A percentile compares a stretch with the other conserved stretches of the same genome.
Evolutionary conservation across 2,888 invertebrate genomes (phyloP).

Genomic region (Oithona nana): DNA sequence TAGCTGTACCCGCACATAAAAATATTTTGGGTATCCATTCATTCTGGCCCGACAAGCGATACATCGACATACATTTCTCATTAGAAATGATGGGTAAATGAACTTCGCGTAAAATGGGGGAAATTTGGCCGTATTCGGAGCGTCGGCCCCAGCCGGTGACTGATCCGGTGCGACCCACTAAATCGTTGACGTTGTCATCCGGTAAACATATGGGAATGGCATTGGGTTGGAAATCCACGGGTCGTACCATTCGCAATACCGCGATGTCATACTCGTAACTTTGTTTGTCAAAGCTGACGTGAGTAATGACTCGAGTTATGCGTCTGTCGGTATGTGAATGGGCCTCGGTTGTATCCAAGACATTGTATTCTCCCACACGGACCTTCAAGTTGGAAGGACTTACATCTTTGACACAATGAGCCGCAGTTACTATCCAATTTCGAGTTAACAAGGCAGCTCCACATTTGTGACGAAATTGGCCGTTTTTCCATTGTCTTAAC

Average conservation of each 20-base stretch:
- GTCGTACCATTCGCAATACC: not conserved
- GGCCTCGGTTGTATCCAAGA: constrained; percentile 13
- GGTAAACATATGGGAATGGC: constrained; percentile 18
- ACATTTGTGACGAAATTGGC: constrained; percentile 18
- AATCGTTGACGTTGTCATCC: not conserved
- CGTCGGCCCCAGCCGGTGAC: constrained; percentile 19
- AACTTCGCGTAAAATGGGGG: constrained; percentile 18
- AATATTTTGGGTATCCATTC: constrained; percentile 24
- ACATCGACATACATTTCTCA: constrained; percentile 17
- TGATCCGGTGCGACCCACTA: constrained; percentile 13
- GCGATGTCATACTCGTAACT: constrained; percentile 17
- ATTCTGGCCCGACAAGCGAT: constrained; percentile 16
- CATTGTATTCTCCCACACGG: constrained; percentile 15
- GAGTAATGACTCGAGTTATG: constrained; percentile 13
- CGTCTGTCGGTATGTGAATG: constrained; percentile 8
- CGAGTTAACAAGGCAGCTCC: constrained; percentile 19
- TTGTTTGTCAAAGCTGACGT: constrained; percentile 12
- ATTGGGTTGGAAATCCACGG: constrained; percentile 17
- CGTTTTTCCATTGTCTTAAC: constrained; percentile 16
- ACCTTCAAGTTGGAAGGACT: constrained; percentile 7
- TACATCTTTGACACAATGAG: constrained; percentile 23
- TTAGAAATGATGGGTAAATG: constrained; percentile 18
- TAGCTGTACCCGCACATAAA: constrained; percentile 24
- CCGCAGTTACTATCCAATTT: constrained; percentile 23
- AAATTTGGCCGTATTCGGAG: constrained; percentile 18